Conservation (phyloP, 2,113 vertebrate species). For the Stercorarius parasiticus region DNA sequence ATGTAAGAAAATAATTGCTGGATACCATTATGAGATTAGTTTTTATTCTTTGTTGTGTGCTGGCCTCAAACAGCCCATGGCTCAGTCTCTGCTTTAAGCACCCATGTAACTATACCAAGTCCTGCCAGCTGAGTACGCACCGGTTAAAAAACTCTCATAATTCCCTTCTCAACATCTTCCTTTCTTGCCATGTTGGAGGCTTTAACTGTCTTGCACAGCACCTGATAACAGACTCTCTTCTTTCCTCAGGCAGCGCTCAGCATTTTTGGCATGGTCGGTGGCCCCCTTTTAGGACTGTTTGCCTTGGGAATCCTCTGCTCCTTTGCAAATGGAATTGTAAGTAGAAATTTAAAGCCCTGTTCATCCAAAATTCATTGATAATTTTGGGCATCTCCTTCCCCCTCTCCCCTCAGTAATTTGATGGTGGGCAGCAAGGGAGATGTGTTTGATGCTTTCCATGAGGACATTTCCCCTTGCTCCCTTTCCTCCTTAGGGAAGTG, state of each 20-base stretch:
- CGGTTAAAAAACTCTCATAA: not conserved
- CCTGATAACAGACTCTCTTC: not conserved
- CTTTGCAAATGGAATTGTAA: constrained; percentile 86
- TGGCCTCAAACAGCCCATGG: not conserved
- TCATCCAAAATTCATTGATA: not conserved
- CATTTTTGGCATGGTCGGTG: constrained; percentile 94
- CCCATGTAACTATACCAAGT: not conserved
- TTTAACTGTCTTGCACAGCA: not conserved
- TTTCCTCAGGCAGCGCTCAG: constrained; percentile 87
- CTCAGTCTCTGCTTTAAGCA: not conserved
- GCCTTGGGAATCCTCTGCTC: constrained; percentile 89
- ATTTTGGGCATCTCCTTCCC: not conserved
- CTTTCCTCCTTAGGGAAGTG: not conserved
- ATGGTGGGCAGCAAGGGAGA: not conserved
- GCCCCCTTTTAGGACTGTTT: constrained; percentile 91
- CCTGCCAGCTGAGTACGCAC: not conserved
- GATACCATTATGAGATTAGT: not conserved
- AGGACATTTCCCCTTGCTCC: not conserved
- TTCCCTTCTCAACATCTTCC: not conserved
- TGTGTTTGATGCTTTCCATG: not conserved
- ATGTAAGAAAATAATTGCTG: not conserved
- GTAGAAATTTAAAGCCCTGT: constrained; percentile 56
- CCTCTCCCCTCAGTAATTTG: not conserved
- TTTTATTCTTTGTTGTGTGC: not conserved
- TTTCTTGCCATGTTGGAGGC: not conserved